Evolutionary conservation across 2,113 vertebrate genomes (phyloP).

Genomic region (Pandion haliaetus): DNA sequence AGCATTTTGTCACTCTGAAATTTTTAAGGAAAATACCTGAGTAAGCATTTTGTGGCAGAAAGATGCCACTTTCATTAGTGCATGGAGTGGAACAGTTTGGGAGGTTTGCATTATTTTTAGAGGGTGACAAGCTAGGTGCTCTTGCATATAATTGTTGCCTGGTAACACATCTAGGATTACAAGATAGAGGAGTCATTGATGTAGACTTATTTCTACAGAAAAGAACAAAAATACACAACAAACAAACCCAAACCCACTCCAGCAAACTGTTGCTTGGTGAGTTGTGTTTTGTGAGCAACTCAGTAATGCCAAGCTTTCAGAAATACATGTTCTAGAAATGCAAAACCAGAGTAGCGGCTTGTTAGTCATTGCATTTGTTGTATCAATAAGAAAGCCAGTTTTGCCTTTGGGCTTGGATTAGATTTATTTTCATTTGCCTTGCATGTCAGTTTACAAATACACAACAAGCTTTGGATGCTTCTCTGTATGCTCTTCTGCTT

Average conservation of each 20-base stretch:
- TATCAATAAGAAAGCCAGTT: background rate
- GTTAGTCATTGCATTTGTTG: conserved; percentile 31
- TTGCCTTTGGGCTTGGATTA: conserved; percentile 37
- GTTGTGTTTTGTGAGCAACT: background rate
- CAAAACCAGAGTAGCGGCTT: background rate
- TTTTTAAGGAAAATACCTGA: background rate
- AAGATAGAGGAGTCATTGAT: background rate
- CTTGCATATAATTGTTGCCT: conserved; percentile 21
- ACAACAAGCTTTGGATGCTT: background rate
- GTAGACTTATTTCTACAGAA: background rate
- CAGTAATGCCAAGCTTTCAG: background rate
- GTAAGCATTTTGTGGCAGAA: background rate
- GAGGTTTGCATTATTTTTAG: conserved; percentile 16
- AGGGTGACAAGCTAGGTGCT: background rate
- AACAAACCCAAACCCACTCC: background rate
- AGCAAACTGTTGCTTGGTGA: background rate
- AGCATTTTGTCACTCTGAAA: background rate
- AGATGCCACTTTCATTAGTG: background rate
- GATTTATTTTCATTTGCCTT: conserved; percentile 35
- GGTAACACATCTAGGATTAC: conserved; percentile 2
- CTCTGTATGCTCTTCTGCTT: background rate
- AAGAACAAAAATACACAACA: background rate
- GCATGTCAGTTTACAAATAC: background rate
- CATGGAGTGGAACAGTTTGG: background rate
- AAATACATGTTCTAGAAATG: background rate